Evolutionary conservation across 2,113 vertebrate species (phyloP), one percentile per base, ranked within the genome.

Genomic region (Eulemur rufifrons): DNA sequence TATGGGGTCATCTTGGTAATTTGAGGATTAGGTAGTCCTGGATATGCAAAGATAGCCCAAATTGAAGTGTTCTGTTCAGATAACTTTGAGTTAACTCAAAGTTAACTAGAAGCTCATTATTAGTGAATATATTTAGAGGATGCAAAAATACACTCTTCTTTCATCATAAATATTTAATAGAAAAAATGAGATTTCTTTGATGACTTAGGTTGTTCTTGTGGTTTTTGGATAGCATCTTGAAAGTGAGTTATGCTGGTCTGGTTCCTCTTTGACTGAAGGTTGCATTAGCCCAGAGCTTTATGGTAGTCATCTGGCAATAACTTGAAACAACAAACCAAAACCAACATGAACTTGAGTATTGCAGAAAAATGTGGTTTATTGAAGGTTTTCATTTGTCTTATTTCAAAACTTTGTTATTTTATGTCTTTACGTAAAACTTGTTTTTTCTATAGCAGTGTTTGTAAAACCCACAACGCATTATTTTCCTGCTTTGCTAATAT

Each of bases 401-500:
- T 93, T 89, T 86, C 39, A 94, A 59, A 95, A 37, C 27, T 73
- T 82, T 54, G 11, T 59, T 59, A 39, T 84, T 92, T 84, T 45
- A 54, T 82, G 2, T 56, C 14, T 85, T 47, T 89, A 34, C 52
- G 5, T 77, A 50, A 86, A 74, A 76, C 9, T 21, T 50, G 77
- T 71, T 52, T 50, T 82, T 17, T 81, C 34, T 29, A 0, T 3
- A 45, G 56, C 21, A 42, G 4, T 68, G 13, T 80, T 94, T 92
- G 32, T 37, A 78, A 74, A 85, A 93, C 12, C 61, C 32, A 61
- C 23, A 37, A 50, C 50, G 14, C 27, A 11, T 74, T 69, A 23
- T 73, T 78, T 91, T 73, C 47, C 45, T 85, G 54, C 2, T 12
- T 1, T 74, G 50, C 61, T 89, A 32, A 15, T 93, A 1, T 42